Evolutionary conservation across 2,797 vertebrate genomes (phyloP).

Genomic region (Ciconia nigra): DNA sequence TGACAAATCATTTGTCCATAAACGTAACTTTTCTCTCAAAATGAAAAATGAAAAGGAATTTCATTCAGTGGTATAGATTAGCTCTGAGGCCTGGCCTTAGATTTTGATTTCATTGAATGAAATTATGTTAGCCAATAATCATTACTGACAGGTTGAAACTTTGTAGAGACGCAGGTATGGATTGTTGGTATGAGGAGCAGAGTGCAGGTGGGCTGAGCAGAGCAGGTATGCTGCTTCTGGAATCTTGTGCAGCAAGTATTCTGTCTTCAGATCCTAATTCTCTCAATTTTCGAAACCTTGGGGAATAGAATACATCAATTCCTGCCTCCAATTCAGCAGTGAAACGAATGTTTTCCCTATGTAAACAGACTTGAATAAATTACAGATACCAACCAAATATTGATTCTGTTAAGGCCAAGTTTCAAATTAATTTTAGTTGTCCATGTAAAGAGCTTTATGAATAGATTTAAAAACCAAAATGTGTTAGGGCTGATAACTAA

Average conservation of each 20-base stretch:
- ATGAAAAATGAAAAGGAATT: neutral
- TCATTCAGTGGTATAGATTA: neutral
- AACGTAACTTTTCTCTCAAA: neutral
- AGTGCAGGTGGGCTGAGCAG: neutral
- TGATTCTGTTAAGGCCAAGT: neutral
- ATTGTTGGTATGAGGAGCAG: neutral
- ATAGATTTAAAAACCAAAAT: neutral
- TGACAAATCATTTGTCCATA: neutral
- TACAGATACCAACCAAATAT: constrained; percentile 3
- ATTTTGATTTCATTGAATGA: neutral
- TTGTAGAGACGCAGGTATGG: neutral
- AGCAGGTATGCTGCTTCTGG: neutral
- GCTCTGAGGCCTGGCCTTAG: neutral
- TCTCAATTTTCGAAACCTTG: neutral
- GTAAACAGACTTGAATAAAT: neutral
- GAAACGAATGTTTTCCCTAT: neutral
- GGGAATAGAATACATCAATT: neutral
- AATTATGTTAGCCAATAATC: neutral
- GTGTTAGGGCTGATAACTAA: neutral
- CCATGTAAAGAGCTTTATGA: neutral
- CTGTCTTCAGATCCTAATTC: neutral
- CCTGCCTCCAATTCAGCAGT: neutral
- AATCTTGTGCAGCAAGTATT: neutral
- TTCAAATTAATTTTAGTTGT: constrained; percentile 23
- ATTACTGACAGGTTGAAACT: neutral